Evolutionary conservation across 92 coral and sea anemone species (phyloP).

Genomic region (Heteractis magnifica): DNA sequence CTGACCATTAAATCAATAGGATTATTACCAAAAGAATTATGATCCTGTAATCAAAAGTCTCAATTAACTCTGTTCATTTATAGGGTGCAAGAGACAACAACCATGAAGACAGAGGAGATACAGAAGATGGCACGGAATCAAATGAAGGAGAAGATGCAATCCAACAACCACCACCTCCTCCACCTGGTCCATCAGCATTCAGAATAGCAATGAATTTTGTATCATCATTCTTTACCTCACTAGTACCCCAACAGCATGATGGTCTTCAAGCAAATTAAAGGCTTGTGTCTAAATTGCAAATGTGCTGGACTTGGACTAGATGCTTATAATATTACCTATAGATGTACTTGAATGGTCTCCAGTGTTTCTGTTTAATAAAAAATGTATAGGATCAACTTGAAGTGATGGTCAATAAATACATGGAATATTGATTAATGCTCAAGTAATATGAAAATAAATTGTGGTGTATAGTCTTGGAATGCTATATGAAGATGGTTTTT

Average conservation of each 20-base stretch:
- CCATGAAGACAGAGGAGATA: slow-evolving; percentile 37
- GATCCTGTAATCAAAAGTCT: too few relatives aligned
- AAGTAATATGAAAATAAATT: background rate
- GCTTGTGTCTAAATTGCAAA: background rate
- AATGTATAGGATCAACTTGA: background rate
- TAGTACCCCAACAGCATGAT: slow-evolving; percentile 68
- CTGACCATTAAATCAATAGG: too few relatives aligned
- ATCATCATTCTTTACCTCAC: slow-evolving; percentile 89
- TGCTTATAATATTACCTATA: background rate
- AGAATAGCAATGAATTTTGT: slow-evolving; percentile 80
- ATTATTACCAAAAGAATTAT: too few relatives aligned
- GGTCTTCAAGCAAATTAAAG: slow-evolving; percentile 2
- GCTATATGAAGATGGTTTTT: background rate
- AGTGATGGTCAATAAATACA: background rate
- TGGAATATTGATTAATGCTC: background rate
- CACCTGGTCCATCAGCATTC: slow-evolving; percentile 74
- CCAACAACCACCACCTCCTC: slow-evolving; percentile 63
- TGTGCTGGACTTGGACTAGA: background rate
- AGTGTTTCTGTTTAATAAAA: background rate
- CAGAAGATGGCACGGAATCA: slow-evolving; percentile 33
- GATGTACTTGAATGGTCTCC: background rate
- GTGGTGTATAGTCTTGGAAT: background rate
- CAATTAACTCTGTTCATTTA: background rate
- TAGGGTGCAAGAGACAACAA: slow-evolving; percentile 41
- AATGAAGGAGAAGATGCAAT: slow-evolving; percentile 32